Percentiles rank a stretch among this genome's conserved stretches.
Conservation (phyloP, 2,888 invertebrate species). For the Euplexia lucipara region DNA sequence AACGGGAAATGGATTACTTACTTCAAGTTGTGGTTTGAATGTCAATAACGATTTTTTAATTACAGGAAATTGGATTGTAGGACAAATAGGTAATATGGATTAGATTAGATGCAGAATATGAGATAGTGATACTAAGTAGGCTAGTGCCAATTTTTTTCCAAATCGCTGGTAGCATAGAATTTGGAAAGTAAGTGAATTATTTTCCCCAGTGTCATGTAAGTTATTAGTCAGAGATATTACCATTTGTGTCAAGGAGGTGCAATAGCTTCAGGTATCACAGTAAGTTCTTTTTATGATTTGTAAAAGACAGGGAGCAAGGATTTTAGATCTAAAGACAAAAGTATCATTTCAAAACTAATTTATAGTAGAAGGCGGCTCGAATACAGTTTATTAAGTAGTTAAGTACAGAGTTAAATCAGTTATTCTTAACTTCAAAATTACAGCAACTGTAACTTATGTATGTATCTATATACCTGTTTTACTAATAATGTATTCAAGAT, state of each 20-base stretch:
- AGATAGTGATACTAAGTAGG: neutral
- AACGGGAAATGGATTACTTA: constrained; percentile 4
- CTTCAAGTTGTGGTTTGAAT: neutral
- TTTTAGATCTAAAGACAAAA: neutral
- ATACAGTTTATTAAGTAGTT: neutral
- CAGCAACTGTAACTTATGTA: constrained; percentile 7
- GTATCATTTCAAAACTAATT: constrained; percentile 13
- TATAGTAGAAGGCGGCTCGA: neutral
- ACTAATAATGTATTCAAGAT: constrained; percentile 30
- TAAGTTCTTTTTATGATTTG: too few species aligned
- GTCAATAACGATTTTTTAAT: neutral
- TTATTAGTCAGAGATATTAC: constrained; percentile 7
- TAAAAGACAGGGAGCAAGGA: neutral
- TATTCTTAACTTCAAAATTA: constrained; percentile 1
- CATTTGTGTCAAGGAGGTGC: neutral
- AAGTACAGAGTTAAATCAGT: neutral
- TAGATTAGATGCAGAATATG: neutral
- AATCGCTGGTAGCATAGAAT: neutral
- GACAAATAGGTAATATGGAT: neutral
- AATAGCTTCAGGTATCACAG: too few species aligned
- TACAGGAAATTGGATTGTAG: neutral
- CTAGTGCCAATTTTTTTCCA: neutral
- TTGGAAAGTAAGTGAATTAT: constrained; percentile 23
- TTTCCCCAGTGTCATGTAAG: neutral
- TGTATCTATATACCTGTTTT: neutral